These are phyloP conservation scores for Pachycephala philippinensis DNA, from an alignment of 2,113 vertebrate species.

Conservation along the genomic window DNA sequence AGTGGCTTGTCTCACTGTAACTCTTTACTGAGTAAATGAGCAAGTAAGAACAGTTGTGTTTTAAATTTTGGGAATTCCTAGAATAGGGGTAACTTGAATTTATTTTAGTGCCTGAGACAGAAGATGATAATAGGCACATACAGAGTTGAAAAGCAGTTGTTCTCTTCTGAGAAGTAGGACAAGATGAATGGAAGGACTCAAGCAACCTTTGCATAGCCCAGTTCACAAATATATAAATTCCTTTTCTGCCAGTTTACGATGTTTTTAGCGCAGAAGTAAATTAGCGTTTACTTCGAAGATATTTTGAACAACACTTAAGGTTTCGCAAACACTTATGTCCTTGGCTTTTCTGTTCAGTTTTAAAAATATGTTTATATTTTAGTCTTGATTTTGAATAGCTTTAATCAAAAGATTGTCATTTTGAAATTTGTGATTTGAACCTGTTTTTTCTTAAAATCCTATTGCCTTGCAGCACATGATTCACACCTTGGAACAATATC, in stretches of 20 bases:
- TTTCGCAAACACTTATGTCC: background rate
- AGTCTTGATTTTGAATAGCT: background rate
- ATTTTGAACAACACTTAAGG: background rate
- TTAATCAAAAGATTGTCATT: background rate
- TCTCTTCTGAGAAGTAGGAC: background rate
- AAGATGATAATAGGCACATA: background rate
- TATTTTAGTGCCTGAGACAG: background rate
- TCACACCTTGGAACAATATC: background rate
- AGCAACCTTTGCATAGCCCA: background rate
- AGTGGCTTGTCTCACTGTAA: background rate
- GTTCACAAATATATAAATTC: background rate
- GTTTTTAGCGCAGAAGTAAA: background rate
- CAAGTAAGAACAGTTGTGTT: background rate
- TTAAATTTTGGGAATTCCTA: background rate
- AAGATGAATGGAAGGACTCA: background rate
- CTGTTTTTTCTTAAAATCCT: background rate
- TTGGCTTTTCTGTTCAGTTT: background rate
- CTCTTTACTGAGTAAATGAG: background rate
- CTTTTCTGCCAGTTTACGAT: background rate
- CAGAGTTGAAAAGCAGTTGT: background rate
- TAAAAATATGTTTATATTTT: background rate
- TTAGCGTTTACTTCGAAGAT: constrained; percentile 4
- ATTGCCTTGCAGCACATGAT: background rate
- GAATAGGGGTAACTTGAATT: background rate
- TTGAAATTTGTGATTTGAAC: background rate